Percentiles rank a stretch among this genome's conserved stretches.
Evolutionary conservation across 2,888 invertebrate species (phyloP).

Genomic region (Dastarcus helophoroides): DNA sequence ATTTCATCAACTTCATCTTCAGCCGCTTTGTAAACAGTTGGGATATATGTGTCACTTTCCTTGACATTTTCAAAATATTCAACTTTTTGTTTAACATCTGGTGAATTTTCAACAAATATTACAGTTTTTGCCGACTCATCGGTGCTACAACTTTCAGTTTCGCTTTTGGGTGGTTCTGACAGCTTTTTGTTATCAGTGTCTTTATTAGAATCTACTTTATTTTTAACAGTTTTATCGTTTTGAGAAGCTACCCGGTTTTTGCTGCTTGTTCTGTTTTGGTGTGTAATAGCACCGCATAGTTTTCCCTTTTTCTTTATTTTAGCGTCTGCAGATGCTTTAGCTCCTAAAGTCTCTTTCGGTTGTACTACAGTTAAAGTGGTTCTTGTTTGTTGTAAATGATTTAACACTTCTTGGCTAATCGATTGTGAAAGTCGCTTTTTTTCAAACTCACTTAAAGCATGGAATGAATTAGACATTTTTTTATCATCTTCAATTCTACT

Average conservation of each 20-base stretch:
- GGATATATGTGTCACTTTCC: slow-evolving; percentile 38
- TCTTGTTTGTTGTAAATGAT: slow-evolving; percentile 18
- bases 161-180: too few relatives aligned
- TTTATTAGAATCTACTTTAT: too few relatives aligned
- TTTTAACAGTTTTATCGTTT: too few relatives aligned
- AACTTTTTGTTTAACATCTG: slow-evolving; percentile 60
- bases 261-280: too few relatives aligned
- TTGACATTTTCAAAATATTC: slow-evolving; percentile 68
- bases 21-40: slow-evolving; percentile 37
- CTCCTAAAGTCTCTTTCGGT: slow-evolving; percentile 50
- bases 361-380: slow-evolving; percentile 30
- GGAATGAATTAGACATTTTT: slow-evolving; percentile 30
- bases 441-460: slow-evolving; percentile 51
- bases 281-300: too few relatives aligned
- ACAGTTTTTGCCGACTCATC: slow-evolving; percentile 61
- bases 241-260: too few relatives aligned
- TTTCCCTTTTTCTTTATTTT: slow-evolving; percentile 21
- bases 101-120: slow-evolving; percentile 47
- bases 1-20: slow-evolving; percentile 25
- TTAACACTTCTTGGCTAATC: slow-evolving; percentile 52
- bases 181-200: slow-evolving; percentile 29
- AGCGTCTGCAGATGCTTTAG: slow-evolving; percentile 45
- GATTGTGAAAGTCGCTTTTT: slow-evolving; percentile 62
- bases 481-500: slow-evolving; percentile 26
- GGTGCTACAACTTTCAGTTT: slow-evolving; percentile 63